A percentile compares a stretch with the other conserved stretches of the same genome.
Conservation (phyloP, 2,113 vertebrate genomes). For the Terrapene triunguis region DNA sequence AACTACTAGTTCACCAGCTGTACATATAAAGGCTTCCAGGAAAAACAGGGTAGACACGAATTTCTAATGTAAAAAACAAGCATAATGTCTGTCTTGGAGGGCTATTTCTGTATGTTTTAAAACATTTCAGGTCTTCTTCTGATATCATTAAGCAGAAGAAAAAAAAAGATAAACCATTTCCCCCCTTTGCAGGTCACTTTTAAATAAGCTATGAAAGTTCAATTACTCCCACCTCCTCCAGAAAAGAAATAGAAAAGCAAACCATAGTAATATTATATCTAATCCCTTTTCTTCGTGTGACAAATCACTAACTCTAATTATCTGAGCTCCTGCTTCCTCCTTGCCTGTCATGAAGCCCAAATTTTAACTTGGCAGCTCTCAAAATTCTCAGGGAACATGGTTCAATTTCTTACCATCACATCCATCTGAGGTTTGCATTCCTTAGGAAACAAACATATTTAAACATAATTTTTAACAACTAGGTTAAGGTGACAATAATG, state of each 20-base stretch:
- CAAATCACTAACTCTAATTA: not conserved
- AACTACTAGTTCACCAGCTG: not conserved
- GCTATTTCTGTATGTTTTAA: not conserved
- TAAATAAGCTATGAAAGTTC: not conserved
- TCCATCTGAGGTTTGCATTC: not conserved
- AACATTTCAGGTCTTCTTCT: not conserved
- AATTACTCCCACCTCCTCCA: not conserved
- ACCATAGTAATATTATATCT: not conserved
- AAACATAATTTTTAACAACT: not conserved
- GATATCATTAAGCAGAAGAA: not conserved
- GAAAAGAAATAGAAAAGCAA: not conserved
- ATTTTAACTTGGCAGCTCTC: not conserved
- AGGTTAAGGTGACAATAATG: not conserved
- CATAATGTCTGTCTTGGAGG: not conserved
- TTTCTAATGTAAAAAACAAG: not conserved
- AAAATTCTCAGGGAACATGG: not conserved
- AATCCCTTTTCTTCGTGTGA: not conserved
- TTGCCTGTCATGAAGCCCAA: not conserved
- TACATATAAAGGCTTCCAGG: not conserved
- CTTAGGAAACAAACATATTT: not conserved
- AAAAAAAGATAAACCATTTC: not conserved
- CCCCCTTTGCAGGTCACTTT: not conserved
- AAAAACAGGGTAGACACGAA: too few relatives aligned
- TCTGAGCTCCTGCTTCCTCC: not conserved
- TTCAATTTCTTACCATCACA: not conserved